These are phyloP conservation scores for Araneus ventricosus DNA, from an alignment of 1,140 invertebrate species.

Conservation along the genomic window DNA sequence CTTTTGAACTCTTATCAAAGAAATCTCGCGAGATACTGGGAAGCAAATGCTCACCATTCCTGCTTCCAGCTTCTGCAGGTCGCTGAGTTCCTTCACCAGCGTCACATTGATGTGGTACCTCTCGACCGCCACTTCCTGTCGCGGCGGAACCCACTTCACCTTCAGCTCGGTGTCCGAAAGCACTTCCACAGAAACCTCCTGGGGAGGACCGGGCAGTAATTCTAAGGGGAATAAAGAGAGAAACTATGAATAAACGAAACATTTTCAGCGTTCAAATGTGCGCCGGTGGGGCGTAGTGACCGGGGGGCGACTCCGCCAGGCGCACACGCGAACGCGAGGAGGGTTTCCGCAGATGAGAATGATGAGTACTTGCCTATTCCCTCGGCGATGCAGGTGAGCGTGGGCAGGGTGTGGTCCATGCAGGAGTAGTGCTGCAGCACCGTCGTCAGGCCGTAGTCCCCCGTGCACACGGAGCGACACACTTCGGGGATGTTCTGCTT, in stretches of 20 bases:
- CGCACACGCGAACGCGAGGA: too few species aligned
- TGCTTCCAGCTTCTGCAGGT: constrained; percentile 48
- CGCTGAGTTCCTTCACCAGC: constrained; percentile 51
- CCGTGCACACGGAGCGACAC: constrained; percentile 90
- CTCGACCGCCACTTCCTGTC: constrained; percentile 84
- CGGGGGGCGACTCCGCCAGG: too few species aligned
- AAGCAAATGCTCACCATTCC: constrained; percentile 35
- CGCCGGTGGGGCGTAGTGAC: too few species aligned
- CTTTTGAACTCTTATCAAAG: too few species aligned
- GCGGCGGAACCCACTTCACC: constrained; percentile 85
- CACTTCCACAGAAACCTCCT: constrained; percentile 85
- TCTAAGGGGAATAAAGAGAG: constrained; percentile 81
- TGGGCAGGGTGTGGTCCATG: constrained; percentile 89
- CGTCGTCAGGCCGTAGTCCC: constrained; percentile 90
- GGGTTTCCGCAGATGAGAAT: too few species aligned
- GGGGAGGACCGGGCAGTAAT: constrained; percentile 86
- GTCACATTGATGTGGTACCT: constrained; percentile 88
- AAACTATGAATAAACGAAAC: background rate
- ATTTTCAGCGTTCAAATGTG: background rate
- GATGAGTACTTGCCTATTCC: constrained; percentile 90
- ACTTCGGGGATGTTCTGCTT: constrained; percentile 89
- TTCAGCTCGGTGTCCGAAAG: constrained; percentile 86
- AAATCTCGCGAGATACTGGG: too few species aligned
- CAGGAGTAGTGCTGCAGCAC: constrained; percentile 91
- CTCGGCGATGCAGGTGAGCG: constrained; percentile 87